Base-by-base conservation (phyloP, 2,888 invertebrate species). In the Tipula confusa region DNA sequence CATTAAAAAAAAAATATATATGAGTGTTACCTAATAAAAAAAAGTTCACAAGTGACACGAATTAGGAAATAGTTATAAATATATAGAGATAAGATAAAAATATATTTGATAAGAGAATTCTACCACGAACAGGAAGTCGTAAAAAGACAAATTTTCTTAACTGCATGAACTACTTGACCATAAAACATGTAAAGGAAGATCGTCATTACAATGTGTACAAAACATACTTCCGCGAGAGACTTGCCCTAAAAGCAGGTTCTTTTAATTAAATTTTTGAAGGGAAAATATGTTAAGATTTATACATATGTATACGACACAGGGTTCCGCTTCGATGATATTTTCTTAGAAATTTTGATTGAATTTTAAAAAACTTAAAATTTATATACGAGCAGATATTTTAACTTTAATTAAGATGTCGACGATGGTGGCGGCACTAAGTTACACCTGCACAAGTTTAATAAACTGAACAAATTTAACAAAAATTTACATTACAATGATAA, bases 341-440 rank as follows among this genome's bases (percentile, higher is more conserved):
- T 64, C 64, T 64, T 64, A 64, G 64, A 64, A 64, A 24, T 64
- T 64, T 64, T 64, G 64, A 64, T 64, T 64, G 64, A 64, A 64
- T 64, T 48, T 48, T 64, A 64, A 64, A 43, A 3, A 24, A 18
- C 24, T 64, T 64, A 64, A 64, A 64, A n/a, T n/a, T n/a, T n/a
- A n/a, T n/a, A n/a, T n/a, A 64, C 24, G 24, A 24, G 24, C 18
- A 64, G 15, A 24, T 64, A 24, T 64, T 64, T 64, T 9, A 64
- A 64, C 7, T 18, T 64, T 64, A 64, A 64, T 64, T 64, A 64
- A 64, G 64, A 24, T 24, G 24, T 64, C 24, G 24, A 24, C 11
- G n/a, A n/a, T n/a, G n/a, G n/a, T 64, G 64, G 18, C 24, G 64
- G 64, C 24, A 9, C 9, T 9, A 64, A 18, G 2, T 2, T 11